These are phyloP conservation scores for Chelon auratus DNA, from an alignment of 2,797 vertebrate genomes.

Conservation along the genomic window DNA sequence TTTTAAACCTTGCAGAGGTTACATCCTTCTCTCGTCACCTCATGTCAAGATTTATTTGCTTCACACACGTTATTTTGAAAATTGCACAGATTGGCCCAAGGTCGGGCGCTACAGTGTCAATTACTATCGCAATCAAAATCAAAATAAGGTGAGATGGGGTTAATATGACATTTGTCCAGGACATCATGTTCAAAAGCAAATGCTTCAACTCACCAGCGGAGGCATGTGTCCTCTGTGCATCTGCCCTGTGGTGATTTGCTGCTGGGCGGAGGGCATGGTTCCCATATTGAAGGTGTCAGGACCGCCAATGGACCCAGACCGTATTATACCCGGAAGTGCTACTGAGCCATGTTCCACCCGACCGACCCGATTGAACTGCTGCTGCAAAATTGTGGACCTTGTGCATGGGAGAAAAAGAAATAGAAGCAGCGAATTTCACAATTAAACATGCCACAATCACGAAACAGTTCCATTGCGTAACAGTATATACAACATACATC, in stretches of 20 bases:
- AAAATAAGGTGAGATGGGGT: neutral
- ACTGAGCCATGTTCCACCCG: conserved; percentile 95
- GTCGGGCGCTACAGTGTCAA: neutral
- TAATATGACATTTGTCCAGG: neutral
- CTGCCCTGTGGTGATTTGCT: conserved; percentile 95
- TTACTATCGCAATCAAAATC: neutral
- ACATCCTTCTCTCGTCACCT: neutral
- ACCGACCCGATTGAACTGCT: conserved; percentile 96
- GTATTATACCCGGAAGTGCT: conserved; percentile 95
- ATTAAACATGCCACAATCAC: neutral
- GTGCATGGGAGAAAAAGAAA: neutral
- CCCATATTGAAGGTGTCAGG: conserved; percentile 95
- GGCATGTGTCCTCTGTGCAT: conserved; percentile 99
- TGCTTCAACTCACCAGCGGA: conserved; percentile 88
- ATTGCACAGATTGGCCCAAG: neutral
- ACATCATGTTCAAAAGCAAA: conserved; percentile 6
- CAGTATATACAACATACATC: neutral
- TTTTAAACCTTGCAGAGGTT: neutral
- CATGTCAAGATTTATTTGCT: neutral
- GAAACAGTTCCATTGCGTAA: neutral
- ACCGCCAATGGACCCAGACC: conserved; percentile 92
- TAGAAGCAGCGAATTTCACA: neutral
- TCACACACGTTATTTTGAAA: neutral
- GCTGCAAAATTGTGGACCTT: conserved; percentile 96
- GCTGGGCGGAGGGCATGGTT: conserved; percentile 95